phyloP scores from a whole-genome alignment of 2,797 vertebrate genomes.

The Selene dorsalis region DNA sequence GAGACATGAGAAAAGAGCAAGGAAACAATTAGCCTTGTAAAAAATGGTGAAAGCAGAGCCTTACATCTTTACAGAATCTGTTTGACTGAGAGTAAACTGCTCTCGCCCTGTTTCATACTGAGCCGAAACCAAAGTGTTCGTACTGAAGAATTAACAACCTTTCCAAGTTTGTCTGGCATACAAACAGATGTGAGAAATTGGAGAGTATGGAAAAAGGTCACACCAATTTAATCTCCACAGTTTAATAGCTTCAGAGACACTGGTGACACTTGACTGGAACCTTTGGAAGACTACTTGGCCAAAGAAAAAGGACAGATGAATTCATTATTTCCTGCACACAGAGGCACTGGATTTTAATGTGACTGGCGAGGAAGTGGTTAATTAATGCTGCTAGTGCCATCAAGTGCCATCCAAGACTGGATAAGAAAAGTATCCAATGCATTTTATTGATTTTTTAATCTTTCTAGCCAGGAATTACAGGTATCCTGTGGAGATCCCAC shows the following conservation, averaged over 20 bases:
- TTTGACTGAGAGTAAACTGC: not conserved
- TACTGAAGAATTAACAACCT: slow-evolving; percentile 47
- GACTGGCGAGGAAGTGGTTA: slow-evolving; percentile 62
- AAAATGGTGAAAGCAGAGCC: not conserved
- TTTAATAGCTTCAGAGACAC: slow-evolving; percentile 71
- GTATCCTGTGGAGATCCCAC: slow-evolving; percentile 15
- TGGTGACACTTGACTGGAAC: slow-evolving; percentile 62
- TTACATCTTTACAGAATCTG: not conserved
- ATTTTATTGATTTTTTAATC: slow-evolving; percentile 40
- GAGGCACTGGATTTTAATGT: slow-evolving; percentile 42
- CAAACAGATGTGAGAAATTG: slow-evolving; percentile 67
- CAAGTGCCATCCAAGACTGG: slow-evolving; percentile 38
- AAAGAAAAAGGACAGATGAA: slow-evolving; percentile 49
- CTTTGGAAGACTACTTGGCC: slow-evolving; percentile 39
- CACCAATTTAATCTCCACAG: slow-evolving; percentile 73
- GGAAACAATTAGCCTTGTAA: slow-evolving; percentile 12
- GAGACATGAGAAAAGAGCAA: accelerated
- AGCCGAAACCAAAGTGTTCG: slow-evolving; percentile 27
- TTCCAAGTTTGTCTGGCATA: slow-evolving; percentile 54
- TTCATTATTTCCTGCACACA: slow-evolving; percentile 58
- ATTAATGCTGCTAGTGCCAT: slow-evolving; percentile 42
- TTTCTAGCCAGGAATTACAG: slow-evolving; percentile 20
- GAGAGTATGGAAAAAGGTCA: slow-evolving; percentile 78
- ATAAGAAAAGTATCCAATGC: slow-evolving; percentile 36
- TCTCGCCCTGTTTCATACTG: not conserved